A percentile compares a stretch with the other conserved stretches of the same genome.
These are phyloP conservation scores for Heliornis fulica DNA, from an alignment of 2,113 vertebrate genomes.

Conservation along the genomic window DNA sequence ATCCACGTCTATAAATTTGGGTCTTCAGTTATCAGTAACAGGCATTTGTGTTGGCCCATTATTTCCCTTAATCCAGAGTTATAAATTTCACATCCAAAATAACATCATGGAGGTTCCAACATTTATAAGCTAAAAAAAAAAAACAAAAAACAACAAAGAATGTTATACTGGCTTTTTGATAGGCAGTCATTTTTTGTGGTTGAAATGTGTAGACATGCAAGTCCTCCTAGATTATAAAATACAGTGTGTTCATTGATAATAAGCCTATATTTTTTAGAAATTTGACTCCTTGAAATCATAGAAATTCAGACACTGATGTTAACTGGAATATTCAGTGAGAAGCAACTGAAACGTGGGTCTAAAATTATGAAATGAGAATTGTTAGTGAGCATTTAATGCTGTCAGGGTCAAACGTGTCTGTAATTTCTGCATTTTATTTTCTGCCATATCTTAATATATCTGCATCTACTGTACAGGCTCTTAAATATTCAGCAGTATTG, in stretches of 20 bases:
- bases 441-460: neutral
- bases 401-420: neutral
- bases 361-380: neutral
- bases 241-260: neutral
- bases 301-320: neutral
- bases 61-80: neutral
- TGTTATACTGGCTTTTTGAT: neutral
- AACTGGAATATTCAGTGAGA: neutral
- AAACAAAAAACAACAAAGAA: too few species aligned
- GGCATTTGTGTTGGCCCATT: neutral
- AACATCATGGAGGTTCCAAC: neutral
- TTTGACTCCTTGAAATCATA: neutral
- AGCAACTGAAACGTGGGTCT: neutral
- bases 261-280: neutral
- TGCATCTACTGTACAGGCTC: neutral
- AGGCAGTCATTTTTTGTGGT: neutral
- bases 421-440: neutral
- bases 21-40: neutral
- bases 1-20: neutral
- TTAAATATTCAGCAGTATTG: neutral
- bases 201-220: neutral
- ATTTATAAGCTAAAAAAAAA: neutral
- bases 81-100: neutral
- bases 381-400: neutral
- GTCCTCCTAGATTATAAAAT: neutral